These are phyloP conservation scores for Dufourea novaeangliae DNA, from an alignment of 1,140 invertebrate species.

Conservation along the genomic window DNA sequence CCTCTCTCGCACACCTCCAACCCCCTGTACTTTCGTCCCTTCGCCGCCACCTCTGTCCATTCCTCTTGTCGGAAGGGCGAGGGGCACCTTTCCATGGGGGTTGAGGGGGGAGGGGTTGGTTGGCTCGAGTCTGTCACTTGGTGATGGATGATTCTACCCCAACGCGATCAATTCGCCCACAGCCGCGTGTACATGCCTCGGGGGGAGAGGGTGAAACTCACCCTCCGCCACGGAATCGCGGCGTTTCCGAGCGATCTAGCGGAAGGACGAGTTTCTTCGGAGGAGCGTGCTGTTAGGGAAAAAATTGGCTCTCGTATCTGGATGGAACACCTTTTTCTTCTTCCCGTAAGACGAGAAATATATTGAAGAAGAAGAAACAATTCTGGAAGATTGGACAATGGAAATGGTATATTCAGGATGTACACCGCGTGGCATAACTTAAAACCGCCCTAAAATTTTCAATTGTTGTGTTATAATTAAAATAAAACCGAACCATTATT, in stretches of 20 bases:
- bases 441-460: too few relatives aligned
- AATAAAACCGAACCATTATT: too few relatives aligned
- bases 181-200: conserved; percentile 64
- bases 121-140: conserved; percentile 78
- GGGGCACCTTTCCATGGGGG: conserved; percentile 64
- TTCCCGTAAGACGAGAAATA: too few relatives aligned
- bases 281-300: background rate
- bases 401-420: too few relatives aligned
- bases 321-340: background rate
- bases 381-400: too few relatives aligned
- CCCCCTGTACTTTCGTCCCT: conserved; percentile 55
- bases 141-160: conserved; percentile 80
- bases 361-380: too few relatives aligned
- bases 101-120: conserved; percentile 59
- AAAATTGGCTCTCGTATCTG: conserved; percentile 3
- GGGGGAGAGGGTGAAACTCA: conserved; percentile 58
- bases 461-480: too few relatives aligned
- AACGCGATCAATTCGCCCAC: conserved; percentile 80
- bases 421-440: too few relatives aligned
- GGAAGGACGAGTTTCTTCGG: conserved; percentile 59
- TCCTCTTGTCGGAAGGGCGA: conserved; percentile 60
- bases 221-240: conserved; percentile 55
- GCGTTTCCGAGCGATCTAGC: conserved; percentile 55
- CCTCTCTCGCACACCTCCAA: conserved; percentile 46
- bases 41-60: conserved; percentile 62